Evolutionary conservation across 2,888 invertebrate genomes (phyloP).

Genomic region (Cheilosia vernalis): DNA sequence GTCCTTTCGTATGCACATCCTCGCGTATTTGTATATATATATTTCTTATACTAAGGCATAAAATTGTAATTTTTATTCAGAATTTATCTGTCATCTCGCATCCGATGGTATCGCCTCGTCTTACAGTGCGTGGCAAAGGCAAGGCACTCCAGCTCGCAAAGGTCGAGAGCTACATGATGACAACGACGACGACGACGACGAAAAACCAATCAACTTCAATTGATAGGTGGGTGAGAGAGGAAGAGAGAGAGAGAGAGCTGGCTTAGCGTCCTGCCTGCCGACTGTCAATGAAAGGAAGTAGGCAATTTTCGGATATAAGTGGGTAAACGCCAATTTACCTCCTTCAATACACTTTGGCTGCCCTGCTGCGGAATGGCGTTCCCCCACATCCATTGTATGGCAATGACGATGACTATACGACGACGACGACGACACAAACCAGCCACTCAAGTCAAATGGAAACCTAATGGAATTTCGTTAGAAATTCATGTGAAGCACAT

Average conservation of each 20-base stretch:
- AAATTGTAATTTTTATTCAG: constrained; percentile 75
- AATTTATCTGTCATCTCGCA: constrained; percentile 70
- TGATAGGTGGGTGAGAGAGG: constrained; percentile 65
- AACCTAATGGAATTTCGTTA: constrained; percentile 75
- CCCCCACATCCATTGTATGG: constrained; percentile 6
- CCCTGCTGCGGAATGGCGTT: neutral
- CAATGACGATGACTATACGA: constrained; percentile 11
- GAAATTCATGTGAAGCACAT: constrained; percentile 72
- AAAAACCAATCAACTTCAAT: constrained; percentile 74
- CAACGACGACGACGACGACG: constrained; percentile 16
- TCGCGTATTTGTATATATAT: constrained; percentile 20
- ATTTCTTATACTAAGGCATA: constrained; percentile 60
- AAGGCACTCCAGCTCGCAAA: constrained; percentile 27
- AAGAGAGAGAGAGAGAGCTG: neutral
- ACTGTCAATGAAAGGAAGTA: constrained; percentile 60
- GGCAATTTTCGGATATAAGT: constrained; percentile 72
- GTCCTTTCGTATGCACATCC: constrained; percentile 63
- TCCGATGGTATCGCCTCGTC: constrained; percentile 55
- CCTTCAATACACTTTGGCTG: constrained; percentile 69
- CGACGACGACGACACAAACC: constrained; percentile 44
- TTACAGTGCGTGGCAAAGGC: constrained; percentile 11
- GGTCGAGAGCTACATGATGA: constrained; percentile 32
- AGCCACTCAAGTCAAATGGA: constrained; percentile 74
- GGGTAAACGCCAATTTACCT: constrained; percentile 72
- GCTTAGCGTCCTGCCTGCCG: constrained; percentile 55